phyloP scores from a whole-genome alignment of 2,113 vertebrate species.

The Miniopterus natalensis region DNA sequence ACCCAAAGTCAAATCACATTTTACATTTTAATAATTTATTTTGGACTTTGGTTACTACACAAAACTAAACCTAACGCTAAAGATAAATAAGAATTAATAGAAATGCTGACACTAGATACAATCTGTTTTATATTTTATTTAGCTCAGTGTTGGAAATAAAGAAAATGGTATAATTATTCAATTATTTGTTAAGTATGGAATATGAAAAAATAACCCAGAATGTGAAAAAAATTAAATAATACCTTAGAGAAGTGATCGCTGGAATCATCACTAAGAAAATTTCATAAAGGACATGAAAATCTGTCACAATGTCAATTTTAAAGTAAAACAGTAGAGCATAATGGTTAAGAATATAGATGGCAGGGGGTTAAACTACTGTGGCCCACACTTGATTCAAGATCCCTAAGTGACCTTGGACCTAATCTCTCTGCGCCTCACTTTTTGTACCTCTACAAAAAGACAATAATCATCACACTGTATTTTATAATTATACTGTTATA shows the following conservation, averaged over 20 bases:
- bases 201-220: conserved; percentile 18
- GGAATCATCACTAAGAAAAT: conserved; percentile 21
- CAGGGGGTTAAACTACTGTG: neutral
- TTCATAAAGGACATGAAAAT: conserved; percentile 24
- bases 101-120: neutral
- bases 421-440: neutral
- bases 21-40: conserved; percentile 19
- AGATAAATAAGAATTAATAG: conserved; percentile 5
- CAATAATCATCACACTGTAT: neutral
- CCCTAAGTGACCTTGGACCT: neutral
- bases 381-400: neutral
- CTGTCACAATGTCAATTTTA: conserved; percentile 19
- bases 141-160: conserved; percentile 22
- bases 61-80: conserved; percentile 76
- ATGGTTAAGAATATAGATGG: neutral
- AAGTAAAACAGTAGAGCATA: neutral
- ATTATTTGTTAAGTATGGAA: conserved; percentile 16
- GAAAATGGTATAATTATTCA: neutral
- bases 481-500: neutral
- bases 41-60: neutral
- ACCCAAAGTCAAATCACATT: neutral
- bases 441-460: conserved; percentile 8
- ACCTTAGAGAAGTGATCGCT: neutral
- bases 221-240: conserved; percentile 36
- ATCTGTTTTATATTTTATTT: conserved; percentile 47